phyloP scores from a whole-genome alignment of 2,888 invertebrate genomes.

The Eilema caniola region DNA sequence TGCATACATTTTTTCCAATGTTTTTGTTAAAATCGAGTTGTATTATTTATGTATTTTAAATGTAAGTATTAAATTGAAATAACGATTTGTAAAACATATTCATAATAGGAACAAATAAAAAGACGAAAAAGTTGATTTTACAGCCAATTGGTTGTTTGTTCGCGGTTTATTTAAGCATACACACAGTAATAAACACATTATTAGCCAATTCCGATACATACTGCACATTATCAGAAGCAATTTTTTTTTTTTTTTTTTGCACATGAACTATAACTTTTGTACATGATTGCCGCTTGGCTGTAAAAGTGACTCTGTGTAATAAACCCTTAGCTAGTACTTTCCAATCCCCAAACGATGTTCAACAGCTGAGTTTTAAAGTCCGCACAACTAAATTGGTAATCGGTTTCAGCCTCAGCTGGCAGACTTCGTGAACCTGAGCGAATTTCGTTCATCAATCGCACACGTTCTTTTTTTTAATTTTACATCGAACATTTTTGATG shows the following conservation, averaged over 20 bases:
- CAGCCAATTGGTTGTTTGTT: conserved; percentile 60
- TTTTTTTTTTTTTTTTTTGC: conserved; percentile 49
- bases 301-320: conserved; percentile 54
- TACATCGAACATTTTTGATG: conserved; percentile 85
- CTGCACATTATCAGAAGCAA: conserved; percentile 45
- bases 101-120: conserved; percentile 62
- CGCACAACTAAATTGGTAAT: conserved; percentile 19
- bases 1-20: conserved; percentile 60
- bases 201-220: conserved; percentile 50
- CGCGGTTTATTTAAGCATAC: conserved; percentile 40
- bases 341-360: conserved; percentile 33
- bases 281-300: conserved; percentile 59
- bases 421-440: conserved; percentile 41
- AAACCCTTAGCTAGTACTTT: conserved; percentile 43
- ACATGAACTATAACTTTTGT: conserved; percentile 38
- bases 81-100: conserved; percentile 60
- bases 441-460: conserved; percentile 57
- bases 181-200: conserved; percentile 59
- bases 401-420: conserved; percentile 31
- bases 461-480: conserved; percentile 79
- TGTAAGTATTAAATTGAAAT: conserved; percentile 69
- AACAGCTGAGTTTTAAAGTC: conserved; percentile 26
- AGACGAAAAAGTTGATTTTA: conserved; percentile 60
- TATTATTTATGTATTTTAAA: conserved; percentile 71
- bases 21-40: conserved; percentile 60